phyloP scores from a whole-genome alignment of 1,140 invertebrate genomes.

The Zaprionus gabonicus region DNA sequence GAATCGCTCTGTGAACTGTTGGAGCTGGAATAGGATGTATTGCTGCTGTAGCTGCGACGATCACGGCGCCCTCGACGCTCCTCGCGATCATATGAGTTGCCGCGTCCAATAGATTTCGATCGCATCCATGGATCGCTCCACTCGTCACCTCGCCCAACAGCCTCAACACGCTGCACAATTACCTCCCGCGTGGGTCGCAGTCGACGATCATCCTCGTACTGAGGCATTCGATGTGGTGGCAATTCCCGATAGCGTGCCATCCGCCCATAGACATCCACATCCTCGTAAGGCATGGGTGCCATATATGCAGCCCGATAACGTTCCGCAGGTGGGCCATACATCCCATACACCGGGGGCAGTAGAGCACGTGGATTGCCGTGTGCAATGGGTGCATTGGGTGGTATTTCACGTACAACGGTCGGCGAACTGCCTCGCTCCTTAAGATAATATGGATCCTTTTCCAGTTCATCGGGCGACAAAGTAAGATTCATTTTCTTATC shows the following conservation, averaged over 20 bases:
- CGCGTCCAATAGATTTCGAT: constrained; percentile 87
- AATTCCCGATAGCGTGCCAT: constrained; percentile 78
- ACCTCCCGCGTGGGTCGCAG: constrained; percentile 90
- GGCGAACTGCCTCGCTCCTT: constrained; percentile 81
- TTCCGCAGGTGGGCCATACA: constrained; percentile 68
- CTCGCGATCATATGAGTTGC: constrained; percentile 73
- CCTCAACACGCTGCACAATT: constrained; percentile 90
- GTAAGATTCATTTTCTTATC: constrained; percentile 96
- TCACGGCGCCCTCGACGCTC: constrained; percentile 76
- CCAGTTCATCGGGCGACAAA: constrained; percentile 91
- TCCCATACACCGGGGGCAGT: constrained; percentile 51
- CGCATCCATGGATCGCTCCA: constrained; percentile 98
- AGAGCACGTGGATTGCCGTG: constrained; percentile 57
- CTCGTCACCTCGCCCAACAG: constrained; percentile 89
- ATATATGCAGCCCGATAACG: constrained; percentile 69
- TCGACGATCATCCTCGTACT: constrained; percentile 85
- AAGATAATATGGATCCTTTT: constrained; percentile 94
- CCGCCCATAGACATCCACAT: constrained; percentile 79
- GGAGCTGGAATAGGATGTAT: constrained; percentile 90
- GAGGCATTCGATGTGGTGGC: constrained; percentile 83
- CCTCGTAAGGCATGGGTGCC: constrained; percentile 63
- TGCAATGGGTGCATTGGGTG: constrained; percentile 33
- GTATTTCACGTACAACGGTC: constrained; percentile 45
- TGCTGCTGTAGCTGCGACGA: constrained; percentile 84
- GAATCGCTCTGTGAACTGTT: constrained; percentile 85